Evolutionary conservation across 2,797 vertebrate genomes (phyloP), one percentile per base, ranked within the genome.

Genomic region (Falco columbarius): DNA sequence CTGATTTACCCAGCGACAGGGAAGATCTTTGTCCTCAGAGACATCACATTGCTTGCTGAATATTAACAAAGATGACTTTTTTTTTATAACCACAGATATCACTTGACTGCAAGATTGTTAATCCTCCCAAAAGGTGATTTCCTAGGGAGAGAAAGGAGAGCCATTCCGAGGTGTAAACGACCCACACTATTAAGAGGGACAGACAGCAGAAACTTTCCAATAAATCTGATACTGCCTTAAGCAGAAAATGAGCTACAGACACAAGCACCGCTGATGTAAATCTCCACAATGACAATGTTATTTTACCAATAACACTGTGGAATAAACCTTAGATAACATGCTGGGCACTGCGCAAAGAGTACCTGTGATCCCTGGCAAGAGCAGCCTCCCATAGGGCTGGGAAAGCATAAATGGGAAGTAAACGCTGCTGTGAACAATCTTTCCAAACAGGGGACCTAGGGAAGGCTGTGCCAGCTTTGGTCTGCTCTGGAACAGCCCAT

Each of bases 331-430:
- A 27, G 52, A 1, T 3, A 36, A 36, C 23, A 1, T 0, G 1
- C 55, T 6, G 71, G 61, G 76, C 4, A 4, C 73, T 4, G 47
- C 1, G 11, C 55, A 21, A 20, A 38, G 65, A 29, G 36, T 2
- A 10, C n/a, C 42, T 4, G 30, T 36, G 4, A 14, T 3, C 62
- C 62, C 2, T 0, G 18, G 13, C 0, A 3, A 47, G 9, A 56
- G 34, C 86, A 27, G 86, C 65, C 46, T 15, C 55, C 7, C 6
- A 1, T 0, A 1, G 56, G 82, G 42, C 52, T 67, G 38, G 44
- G 7, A 62, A 34, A 24, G 18, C 49, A 19, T 1, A 1, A 5
- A 8, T 0, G 3, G 8, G n/a, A 23, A 20, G 12, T 1, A 10
- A 66, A 29, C 0, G 6, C 42, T 34, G 73, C 49, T 26, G 38